phyloP scores from a whole-genome alignment of 2,888 invertebrate genomes.

The Gymnocheta viridis region DNA sequence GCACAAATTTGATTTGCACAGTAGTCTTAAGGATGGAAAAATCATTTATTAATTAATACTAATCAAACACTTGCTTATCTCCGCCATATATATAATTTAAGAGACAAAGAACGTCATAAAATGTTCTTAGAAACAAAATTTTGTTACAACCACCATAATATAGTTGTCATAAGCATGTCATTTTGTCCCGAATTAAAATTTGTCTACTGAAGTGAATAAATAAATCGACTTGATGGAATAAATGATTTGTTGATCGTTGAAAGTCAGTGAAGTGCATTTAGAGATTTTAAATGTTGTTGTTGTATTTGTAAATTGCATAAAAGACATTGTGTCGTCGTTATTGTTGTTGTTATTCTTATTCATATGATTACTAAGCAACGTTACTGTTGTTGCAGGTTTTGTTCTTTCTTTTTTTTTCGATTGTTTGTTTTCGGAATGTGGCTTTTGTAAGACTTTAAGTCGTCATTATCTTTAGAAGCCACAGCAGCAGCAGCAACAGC shows the following conservation, averaged over 20 bases:
- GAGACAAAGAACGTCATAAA: too few relatives aligned
- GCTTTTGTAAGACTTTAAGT: conserved; percentile 68
- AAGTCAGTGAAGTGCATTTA: background rate
- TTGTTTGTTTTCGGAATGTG: conserved; percentile 49
- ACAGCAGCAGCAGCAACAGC: conserved; percentile 16
- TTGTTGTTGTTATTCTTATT: conserved; percentile 35
- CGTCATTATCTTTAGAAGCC: conserved; percentile 47
- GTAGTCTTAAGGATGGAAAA: too few relatives aligned
- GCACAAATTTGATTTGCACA: too few relatives aligned
- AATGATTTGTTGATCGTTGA: background rate
- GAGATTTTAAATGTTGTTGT: background rate
- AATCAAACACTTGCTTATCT: too few relatives aligned
- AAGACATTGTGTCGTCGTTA: conserved; percentile 67
- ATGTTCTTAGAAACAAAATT: too few relatives aligned
- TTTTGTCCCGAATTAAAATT: background rate
- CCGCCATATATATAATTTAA: too few relatives aligned
- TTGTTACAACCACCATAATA: too few relatives aligned
- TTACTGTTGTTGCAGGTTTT: conserved; percentile 42
- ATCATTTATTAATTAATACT: too few relatives aligned
- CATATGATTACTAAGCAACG: conserved; percentile 42
- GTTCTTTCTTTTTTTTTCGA: conserved; percentile 7
- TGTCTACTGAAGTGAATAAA: background rate
- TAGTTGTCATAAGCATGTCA: too few relatives aligned
- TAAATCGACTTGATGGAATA: background rate
- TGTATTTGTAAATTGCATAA: conserved; percentile 61